phyloP scores from a whole-genome alignment of 2,888 invertebrate species.

The Dinocampus coccinellae region DNA sequence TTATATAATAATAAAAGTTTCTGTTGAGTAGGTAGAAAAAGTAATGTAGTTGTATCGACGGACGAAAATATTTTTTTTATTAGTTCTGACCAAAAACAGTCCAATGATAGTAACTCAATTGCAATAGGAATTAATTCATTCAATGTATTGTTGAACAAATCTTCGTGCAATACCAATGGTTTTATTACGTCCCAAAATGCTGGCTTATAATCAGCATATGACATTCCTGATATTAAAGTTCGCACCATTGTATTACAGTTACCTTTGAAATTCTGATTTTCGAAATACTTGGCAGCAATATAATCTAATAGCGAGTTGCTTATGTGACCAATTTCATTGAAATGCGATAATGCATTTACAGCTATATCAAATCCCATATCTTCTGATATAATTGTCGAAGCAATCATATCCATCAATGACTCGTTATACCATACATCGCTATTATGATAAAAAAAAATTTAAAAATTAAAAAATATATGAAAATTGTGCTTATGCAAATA shows the following conservation, averaged over 20 bases:
- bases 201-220: conserved; percentile 75
- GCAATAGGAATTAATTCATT: conserved; percentile 71
- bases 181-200: conserved; percentile 72
- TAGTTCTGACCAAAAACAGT: conserved; percentile 73
- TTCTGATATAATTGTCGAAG: conserved; percentile 50
- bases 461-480: not conserved
- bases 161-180: conserved; percentile 67
- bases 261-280: conserved; percentile 68
- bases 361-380: conserved; percentile 44
- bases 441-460: conserved; percentile 64
- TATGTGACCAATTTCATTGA: conserved; percentile 35
- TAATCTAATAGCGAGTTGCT: conserved; percentile 74
- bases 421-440: conserved; percentile 75
- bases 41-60: conserved; percentile 36
- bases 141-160: conserved; percentile 1
- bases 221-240: conserved; percentile 71
- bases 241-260: conserved; percentile 69
- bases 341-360: conserved; percentile 28
- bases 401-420: conserved; percentile 73
- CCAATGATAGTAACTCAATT: conserved; percentile 73
- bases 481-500: not conserved
- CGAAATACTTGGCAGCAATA: conserved; percentile 70
- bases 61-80: conserved; percentile 71
- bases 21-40: conserved; percentile 42
- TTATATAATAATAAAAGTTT: conserved; percentile 72